Evolutionary conservation across 2,888 invertebrate genomes (phyloP).

Genomic region (Azorinus chamasolen): DNA sequence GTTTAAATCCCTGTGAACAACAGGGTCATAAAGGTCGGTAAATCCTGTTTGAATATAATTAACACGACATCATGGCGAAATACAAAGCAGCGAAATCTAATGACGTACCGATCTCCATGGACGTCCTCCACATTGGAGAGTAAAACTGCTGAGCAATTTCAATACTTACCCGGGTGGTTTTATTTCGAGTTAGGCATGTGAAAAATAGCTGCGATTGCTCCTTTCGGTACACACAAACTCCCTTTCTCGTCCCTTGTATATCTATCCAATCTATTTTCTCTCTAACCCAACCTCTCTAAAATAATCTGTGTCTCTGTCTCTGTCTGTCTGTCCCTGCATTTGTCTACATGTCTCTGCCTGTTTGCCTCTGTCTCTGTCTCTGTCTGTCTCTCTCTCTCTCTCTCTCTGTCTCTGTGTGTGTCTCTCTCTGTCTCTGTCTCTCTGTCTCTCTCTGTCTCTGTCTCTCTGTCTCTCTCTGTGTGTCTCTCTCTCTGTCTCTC

Average conservation of each 20-base stretch:
- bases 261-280: neutral
- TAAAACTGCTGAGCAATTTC: no score
- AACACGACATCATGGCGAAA: neutral
- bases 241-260: neutral
- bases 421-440: constrained; percentile 6
- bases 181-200: no score
- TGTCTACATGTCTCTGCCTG: no score
- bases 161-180: no score
- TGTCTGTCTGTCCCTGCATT: no score
- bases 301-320: constrained; percentile 2
- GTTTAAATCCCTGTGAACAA: no score
- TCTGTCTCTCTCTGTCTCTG: constrained; percentile 6
- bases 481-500: constrained; percentile 6
- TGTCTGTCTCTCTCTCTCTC: constrained; percentile 2
- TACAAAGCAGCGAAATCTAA: no score
- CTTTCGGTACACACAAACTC: neutral
- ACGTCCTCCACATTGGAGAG: no score
- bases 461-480: constrained; percentile 7
- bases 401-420: constrained; percentile 6
- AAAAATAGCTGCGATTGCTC: no score
- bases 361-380: no score
- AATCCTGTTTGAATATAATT: constrained; percentile 16
- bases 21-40: neutral
- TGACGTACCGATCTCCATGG: no score
- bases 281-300: neutral